Evolutionary conservation across 2,888 invertebrate species (phyloP).

Genomic region (Eilema caniola): DNA sequence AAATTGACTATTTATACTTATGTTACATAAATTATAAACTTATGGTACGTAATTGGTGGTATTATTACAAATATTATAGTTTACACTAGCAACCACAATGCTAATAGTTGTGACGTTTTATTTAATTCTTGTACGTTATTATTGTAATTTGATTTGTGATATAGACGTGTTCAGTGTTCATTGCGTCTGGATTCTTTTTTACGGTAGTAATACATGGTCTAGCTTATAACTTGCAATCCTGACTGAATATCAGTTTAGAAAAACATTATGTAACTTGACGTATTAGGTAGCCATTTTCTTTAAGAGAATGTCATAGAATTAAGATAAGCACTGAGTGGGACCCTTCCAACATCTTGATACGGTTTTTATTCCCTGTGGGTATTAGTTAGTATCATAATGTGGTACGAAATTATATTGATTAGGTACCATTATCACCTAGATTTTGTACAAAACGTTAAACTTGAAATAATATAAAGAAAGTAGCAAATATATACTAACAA

Average conservation of each 20-base stretch:
- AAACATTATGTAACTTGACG: slow-evolving; percentile 35
- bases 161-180: too few species aligned
- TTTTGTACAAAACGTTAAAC: background rate
- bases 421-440: background rate
- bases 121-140: too few species aligned
- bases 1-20: too few species aligned
- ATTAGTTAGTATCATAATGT: background rate
- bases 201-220: too few species aligned
- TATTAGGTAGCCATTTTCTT: slow-evolving; percentile 59
- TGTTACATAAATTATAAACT: too few species aligned
- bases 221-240: too few species aligned
- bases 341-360: slow-evolving; percentile 55
- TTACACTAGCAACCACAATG: too few species aligned
- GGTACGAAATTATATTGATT: background rate
- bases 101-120: too few species aligned
- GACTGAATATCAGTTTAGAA: background rate
- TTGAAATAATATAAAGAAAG: background rate
- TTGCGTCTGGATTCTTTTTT: too few species aligned
- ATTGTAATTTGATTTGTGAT: too few species aligned
- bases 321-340: slow-evolving; percentile 56
- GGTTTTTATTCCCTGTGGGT: slow-evolving; percentile 47
- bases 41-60: too few species aligned
- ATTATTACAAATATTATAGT: too few species aligned
- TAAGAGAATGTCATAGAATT: slow-evolving; percentile 58
- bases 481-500: background rate